Evolutionary conservation across 2,888 invertebrate species (phyloP).

Genomic region (Schizotus pectinicornis): DNA sequence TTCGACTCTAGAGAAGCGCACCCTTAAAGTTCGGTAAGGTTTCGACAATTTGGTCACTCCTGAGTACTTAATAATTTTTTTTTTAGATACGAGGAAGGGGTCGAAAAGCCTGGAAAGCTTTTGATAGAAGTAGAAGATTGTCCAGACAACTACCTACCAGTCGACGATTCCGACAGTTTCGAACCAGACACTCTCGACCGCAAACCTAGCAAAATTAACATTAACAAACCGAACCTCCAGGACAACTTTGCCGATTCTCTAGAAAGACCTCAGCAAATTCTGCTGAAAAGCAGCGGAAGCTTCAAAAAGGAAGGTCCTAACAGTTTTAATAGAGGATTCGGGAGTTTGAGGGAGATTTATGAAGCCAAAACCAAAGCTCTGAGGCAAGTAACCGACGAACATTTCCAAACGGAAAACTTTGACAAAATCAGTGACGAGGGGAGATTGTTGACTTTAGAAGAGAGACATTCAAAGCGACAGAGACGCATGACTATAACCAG

Average conservation of each 20-base stretch:
- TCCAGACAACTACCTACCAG: conserved; percentile 75
- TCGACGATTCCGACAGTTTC: conserved; percentile 81
- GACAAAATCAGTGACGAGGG: conserved; percentile 63
- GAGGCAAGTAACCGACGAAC: conserved; percentile 57
- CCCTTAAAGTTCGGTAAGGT: conserved; percentile 53
- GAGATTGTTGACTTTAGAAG: conserved; percentile 72
- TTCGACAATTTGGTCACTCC: neutral
- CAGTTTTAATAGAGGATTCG: conserved; percentile 63
- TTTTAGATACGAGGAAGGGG: conserved; percentile 60
- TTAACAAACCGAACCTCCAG: conserved; percentile 40
- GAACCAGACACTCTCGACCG: conserved; percentile 87
- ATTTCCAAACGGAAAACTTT: neutral
- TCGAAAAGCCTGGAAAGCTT: conserved; percentile 76
- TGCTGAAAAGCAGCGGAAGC: conserved; percentile 72
- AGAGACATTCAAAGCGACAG: conserved; percentile 76
- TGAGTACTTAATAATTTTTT: neutral
- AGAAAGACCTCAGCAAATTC: conserved; percentile 65
- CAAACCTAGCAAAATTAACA: conserved; percentile 64
- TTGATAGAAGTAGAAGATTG: conserved; percentile 86
- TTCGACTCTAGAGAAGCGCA: conserved; percentile 59
- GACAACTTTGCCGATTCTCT: conserved; percentile 64
- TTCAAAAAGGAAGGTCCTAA: conserved; percentile 64
- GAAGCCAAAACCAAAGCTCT: conserved; percentile 66
- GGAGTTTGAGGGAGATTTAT: conserved; percentile 76
- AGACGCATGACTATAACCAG: conserved; percentile 58